Conservation (phyloP, 2,888 invertebrate genomes). For the Caenorhabditis macrosperma region DNA sequence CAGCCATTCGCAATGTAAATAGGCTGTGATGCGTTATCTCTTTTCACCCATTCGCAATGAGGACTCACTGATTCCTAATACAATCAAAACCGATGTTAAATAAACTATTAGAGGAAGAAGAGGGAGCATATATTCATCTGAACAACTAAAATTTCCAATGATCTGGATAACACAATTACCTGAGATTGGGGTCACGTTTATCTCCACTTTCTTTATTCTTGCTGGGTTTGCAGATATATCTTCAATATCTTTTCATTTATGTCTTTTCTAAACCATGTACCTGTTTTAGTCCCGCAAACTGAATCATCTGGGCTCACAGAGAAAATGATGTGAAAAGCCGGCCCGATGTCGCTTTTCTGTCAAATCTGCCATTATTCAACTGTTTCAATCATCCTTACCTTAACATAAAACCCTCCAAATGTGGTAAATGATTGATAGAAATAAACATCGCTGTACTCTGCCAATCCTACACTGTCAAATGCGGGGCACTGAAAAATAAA, state of each 20-base stretch:
- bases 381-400: neutral
- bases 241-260: too few relatives aligned
- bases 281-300: neutral
- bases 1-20: conserved; percentile 1
- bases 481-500: conserved; percentile 6
- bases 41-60: neutral
- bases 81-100: neutral
- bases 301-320: conserved; percentile 18
- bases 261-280: neutral
- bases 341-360: neutral
- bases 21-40: conserved; percentile 1
- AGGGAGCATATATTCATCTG: neutral
- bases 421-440: conserved; percentile 23
- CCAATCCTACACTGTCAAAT: conserved; percentile 4
- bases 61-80: conserved; percentile 8
- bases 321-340: conserved; percentile 7
- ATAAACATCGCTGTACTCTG: neutral
- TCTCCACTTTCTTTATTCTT: neutral
- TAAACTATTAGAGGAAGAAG: neutral
- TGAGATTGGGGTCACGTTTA: conserved; percentile 4
- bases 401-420: conserved; percentile 12
- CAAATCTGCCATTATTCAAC: neutral
- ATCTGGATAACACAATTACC: neutral
- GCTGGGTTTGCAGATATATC: neutral
- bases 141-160: neutral